These are phyloP conservation scores for Aegithalos caudatus DNA, from an alignment of 2,113 vertebrate genomes.

Conservation along the genomic window DNA sequence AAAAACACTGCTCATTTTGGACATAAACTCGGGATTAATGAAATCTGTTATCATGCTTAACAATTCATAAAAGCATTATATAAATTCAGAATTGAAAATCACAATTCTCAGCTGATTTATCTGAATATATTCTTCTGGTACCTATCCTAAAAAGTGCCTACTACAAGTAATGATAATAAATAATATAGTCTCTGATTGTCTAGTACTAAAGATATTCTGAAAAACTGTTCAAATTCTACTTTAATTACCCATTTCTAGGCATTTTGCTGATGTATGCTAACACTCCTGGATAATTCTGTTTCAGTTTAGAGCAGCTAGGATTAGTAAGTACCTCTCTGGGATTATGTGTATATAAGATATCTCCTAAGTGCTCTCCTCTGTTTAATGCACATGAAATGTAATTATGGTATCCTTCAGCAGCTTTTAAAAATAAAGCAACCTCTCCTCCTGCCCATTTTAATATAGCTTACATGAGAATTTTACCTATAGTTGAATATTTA, in stretches of 20 bases:
- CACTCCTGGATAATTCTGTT: background rate
- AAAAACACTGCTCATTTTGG: background rate
- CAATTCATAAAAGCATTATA: background rate
- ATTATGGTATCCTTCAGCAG: background rate
- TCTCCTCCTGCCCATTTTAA: background rate
- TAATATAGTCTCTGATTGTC: background rate
- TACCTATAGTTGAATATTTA: background rate
- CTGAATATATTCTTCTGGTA: background rate
- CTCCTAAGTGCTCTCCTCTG: background rate
- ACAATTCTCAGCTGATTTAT: background rate
- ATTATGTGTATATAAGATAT: background rate
- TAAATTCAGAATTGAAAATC: background rate
- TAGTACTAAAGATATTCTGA: background rate
- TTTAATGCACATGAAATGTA: background rate
- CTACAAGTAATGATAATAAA: background rate
- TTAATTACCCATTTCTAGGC: background rate
- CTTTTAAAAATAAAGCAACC: background rate
- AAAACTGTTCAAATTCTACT: background rate
- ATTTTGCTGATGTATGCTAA: background rate
- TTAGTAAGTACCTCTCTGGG: background rate
- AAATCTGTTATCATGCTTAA: background rate
- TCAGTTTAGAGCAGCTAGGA: background rate
- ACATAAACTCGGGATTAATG: background rate
- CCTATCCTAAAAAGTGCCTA: background rate
- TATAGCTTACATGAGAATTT: background rate